These are phyloP conservation scores for Acridotheres tristis DNA, from an alignment of 2,797 vertebrate genomes.

Conservation along the genomic window DNA sequence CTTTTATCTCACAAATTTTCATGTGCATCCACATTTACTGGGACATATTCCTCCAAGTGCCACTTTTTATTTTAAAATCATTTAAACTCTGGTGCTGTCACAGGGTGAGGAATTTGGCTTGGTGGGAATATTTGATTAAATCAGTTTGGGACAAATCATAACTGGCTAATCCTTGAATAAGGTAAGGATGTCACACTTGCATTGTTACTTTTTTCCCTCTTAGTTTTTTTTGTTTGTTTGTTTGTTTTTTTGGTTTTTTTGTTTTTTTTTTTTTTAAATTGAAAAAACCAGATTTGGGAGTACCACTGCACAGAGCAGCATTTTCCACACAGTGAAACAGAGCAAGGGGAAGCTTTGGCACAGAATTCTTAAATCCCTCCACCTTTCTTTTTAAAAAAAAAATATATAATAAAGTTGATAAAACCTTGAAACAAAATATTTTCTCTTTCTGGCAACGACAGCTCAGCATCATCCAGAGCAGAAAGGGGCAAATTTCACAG, in stretches of 20 bases:
- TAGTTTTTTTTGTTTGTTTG: neutral
- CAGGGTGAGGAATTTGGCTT: accelerated
- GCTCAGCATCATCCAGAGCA: neutral
- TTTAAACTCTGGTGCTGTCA: neutral
- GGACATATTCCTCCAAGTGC: neutral
- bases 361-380: neutral
- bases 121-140: neutral
- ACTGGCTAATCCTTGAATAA: neutral
- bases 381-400: neutral
- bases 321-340: neutral
- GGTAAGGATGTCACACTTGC: accelerated
- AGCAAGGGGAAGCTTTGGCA: neutral
- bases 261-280: no score
- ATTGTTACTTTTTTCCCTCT: neutral
- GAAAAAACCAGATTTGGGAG: no score
- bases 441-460: accelerated
- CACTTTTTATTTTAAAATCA: neutral
- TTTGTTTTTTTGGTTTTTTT: no score
- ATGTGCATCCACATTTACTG: accelerated
- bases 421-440: neutral
- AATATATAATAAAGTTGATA: neutral
- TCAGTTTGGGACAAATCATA: neutral
- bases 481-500: neutral
- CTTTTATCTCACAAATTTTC: neutral
- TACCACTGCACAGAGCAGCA: neutral